Evolutionary conservation across 2,113 vertebrate species (phyloP).

Genomic region (Micronycteris hirsuta): DNA sequence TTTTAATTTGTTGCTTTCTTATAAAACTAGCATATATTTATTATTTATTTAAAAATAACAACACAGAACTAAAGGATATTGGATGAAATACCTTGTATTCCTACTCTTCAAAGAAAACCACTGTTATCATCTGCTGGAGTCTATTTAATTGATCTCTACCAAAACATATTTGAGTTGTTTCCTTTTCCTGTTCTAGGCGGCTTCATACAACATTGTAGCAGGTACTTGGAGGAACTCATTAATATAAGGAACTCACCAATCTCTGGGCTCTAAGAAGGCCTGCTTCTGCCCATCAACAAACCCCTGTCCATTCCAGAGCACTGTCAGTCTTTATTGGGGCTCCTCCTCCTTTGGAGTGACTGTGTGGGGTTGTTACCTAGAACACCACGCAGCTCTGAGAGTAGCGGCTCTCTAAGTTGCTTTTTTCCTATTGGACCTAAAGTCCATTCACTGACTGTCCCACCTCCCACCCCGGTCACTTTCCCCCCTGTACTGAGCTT

Average conservation of each 20-base stretch:
- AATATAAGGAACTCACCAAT: not conserved
- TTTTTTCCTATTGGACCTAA: not conserved
- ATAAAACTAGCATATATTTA: not conserved
- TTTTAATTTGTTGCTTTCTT: slow-evolving; percentile 4
- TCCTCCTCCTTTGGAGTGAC: not conserved
- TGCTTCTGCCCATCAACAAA: not conserved
- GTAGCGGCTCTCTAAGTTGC: fast-evolving
- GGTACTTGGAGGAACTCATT: not conserved
- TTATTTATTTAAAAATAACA: not conserved
- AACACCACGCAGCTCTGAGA: not conserved
- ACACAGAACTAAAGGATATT: not conserved
- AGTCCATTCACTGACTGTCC: not conserved
- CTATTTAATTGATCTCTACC: not conserved
- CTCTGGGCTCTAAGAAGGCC: not conserved
- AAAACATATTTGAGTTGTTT: not conserved
- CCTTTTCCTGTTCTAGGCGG: not conserved
- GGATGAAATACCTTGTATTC: not conserved
- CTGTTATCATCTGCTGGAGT: not conserved
- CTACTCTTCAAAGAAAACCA: not conserved
- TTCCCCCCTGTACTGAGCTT: not conserved
- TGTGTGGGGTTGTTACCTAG: not conserved
- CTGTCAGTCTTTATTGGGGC: not conserved
- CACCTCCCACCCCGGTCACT: not conserved
- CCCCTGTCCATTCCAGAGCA: not conserved
- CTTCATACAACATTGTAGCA: not conserved